Evolutionary conservation across 1,140 invertebrate genomes (phyloP), one percentile per base, ranked within the genome.

Genomic region (Archegozetes longisetosus): DNA sequence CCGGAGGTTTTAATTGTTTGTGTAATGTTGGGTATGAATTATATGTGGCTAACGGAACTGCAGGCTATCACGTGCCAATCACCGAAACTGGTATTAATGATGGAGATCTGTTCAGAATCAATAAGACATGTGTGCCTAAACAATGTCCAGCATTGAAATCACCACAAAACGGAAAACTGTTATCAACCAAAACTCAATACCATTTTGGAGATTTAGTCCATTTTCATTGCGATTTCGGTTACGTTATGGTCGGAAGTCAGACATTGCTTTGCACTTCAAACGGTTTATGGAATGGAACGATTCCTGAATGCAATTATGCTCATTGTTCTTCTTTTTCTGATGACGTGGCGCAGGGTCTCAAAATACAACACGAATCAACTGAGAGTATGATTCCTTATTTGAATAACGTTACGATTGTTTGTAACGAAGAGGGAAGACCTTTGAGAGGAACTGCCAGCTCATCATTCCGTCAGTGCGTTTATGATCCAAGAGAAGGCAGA

Each of bases 181-280:
- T 97, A 17, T 83, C 87, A 0, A 88, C 86, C 1, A n/a, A n/a
- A n/a, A n/a, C n/a, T n/a, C n/a, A n/a, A n/a, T 91, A 85, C 72
- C 86, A 91, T 66, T 96, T 88, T 71, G 88, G 88, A 0, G 91
- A 95, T 71, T 73, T 87, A 29, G 83, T 94, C 0, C 82, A 79
- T 60, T 97, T 96, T 78, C 85, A 90, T 68, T 98, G 94, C 72
- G 81, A 93, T 66, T 94, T 96, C 73, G 94, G 93, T 14, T 94
- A 89, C 70, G 84, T 93, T 4, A 83, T 95, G 77, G 80, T 82
- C 64, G 92, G 92, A 53, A 82, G 84, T 51, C 79, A 84, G 1
- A 81, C 84, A 25, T 74, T 97, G 2, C 75, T 87, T 47, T 98
- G 94, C 73, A 85, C 85, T 3, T 88, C 88, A 32, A 84, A 80